phyloP scores from a whole-genome alignment of 2,797 vertebrate genomes.

The Malacoctenus gilli region DNA sequence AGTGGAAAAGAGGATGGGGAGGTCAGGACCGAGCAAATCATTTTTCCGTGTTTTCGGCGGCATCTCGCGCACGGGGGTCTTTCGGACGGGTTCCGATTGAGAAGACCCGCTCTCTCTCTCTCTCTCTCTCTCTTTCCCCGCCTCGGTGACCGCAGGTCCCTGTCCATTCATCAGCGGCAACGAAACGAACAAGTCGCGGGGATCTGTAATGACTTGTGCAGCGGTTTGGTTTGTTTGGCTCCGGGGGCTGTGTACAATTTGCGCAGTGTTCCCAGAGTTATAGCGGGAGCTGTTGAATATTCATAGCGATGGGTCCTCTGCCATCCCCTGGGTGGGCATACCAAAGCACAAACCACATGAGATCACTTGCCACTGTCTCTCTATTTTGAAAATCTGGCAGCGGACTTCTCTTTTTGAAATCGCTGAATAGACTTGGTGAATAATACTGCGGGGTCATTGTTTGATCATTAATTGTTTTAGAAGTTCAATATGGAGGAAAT shows the following conservation, averaged over 20 bases:
- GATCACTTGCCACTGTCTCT: constrained; percentile 49
- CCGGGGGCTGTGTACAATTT: constrained; percentile 61
- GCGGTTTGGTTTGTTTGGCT: constrained; percentile 55
- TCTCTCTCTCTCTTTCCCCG: constrained; percentile 25
- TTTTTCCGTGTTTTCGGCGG: constrained; percentile 49
- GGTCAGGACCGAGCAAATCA: constrained; percentile 44
- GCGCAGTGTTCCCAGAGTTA: constrained; percentile 52
- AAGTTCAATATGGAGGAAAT: background rate
- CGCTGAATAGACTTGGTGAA: constrained; percentile 45
- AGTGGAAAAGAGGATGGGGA: constrained; percentile 22
- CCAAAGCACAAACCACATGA: constrained; percentile 55
- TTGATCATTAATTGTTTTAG: constrained; percentile 38
- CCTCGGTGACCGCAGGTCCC: constrained; percentile 42
- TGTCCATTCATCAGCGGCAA: constrained; percentile 47
- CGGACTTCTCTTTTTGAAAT: constrained; percentile 18
- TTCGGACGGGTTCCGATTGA: constrained; percentile 43
- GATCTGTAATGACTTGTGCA: constrained; percentile 65
- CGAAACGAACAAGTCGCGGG: constrained; percentile 50
- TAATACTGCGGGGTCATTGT: constrained; percentile 41
- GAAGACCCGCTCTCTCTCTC: constrained; percentile 27
- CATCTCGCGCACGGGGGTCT: constrained; percentile 23
- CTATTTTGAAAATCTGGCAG: constrained; percentile 16
- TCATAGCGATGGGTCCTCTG: constrained; percentile 54
- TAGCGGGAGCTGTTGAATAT: constrained; percentile 68
- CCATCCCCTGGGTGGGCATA: constrained; percentile 54